Evolutionary conservation across 1,140 invertebrate genomes (phyloP).

Genomic region (Pogonomyrmex barbatus): DNA sequence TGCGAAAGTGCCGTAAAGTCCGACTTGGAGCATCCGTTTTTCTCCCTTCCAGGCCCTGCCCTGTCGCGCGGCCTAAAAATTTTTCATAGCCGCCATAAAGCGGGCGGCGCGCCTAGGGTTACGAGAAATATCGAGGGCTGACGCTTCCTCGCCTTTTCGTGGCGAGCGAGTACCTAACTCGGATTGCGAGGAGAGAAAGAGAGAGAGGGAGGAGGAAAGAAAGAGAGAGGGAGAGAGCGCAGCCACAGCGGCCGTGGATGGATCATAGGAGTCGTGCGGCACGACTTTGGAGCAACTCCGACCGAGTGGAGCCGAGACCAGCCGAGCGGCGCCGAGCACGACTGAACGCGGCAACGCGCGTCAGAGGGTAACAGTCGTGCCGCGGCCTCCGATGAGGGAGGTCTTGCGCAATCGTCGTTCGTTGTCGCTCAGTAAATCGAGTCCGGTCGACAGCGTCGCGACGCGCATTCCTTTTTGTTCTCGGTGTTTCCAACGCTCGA

Average conservation of each 20-base stretch:
- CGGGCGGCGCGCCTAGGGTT: conserved; percentile 62
- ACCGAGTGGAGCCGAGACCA: conserved; percentile 67
- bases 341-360: conserved; percentile 81
- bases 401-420: conserved; percentile 58
- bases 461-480: not conserved
- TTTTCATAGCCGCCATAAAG: conserved; percentile 70
- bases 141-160: conserved; percentile 58
- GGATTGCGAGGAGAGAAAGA: conserved; percentile 60
- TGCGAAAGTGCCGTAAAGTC: conserved; percentile 39
- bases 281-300: conserved; percentile 62
- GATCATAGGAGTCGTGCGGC: conserved; percentile 64
- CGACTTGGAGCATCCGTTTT: conserved; percentile 47
- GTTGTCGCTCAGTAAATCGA: not conserved
- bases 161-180: conserved; percentile 49
- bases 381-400: conserved; percentile 82
- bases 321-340: conserved; percentile 73
- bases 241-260: conserved; percentile 44
- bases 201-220: not conserved
- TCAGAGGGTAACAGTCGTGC: conserved; percentile 83
- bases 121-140: conserved; percentile 68
- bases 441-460: conserved; percentile 7
- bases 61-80: conserved; percentile 64
- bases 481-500: not conserved
- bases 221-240: conserved; percentile 10
- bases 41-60: not conserved